Conservation (phyloP, 2,888 invertebrate species). For the Drosophila paracracens region DNA sequence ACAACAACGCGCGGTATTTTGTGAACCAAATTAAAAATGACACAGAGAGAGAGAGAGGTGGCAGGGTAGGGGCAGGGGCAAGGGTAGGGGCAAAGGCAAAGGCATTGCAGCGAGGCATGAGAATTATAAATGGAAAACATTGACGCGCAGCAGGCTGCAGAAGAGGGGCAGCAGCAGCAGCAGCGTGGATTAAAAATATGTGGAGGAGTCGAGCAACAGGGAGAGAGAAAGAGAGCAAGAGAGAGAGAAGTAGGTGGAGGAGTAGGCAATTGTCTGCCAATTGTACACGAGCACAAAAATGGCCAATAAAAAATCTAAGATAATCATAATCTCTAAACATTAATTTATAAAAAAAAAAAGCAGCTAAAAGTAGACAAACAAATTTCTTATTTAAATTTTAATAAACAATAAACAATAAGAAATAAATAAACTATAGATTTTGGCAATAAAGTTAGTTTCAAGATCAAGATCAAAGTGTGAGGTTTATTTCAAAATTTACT, state of each 20-base stretch:
- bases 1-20: constrained; percentile 78
- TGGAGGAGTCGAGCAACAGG: constrained; percentile 6
- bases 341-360: not conserved
- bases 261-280: constrained; percentile 31
- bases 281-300: constrained; percentile 6
- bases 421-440: not conserved
- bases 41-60: constrained; percentile 41
- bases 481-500: not conserved
- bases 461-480: not conserved
- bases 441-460: not conserved
- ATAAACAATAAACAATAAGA: not conserved
- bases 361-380: not conserved
- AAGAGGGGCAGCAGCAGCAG: constrained; percentile 7
- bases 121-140: constrained; percentile 75
- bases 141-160: constrained; percentile 52
- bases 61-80: constrained; percentile 3
- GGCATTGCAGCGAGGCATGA: constrained; percentile 74
- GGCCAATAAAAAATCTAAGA: not conserved
- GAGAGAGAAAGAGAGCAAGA: not conserved
- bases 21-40: constrained; percentile 80
- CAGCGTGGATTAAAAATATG: constrained; percentile 14
- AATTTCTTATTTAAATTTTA: not conserved
- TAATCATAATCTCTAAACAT: not conserved
- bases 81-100: constrained; percentile 15
- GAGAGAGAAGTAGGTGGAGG: constrained; percentile 17